These are phyloP conservation scores for Agapornis canus DNA, from an alignment of 2,797 vertebrate genomes.

Conservation along the genomic window DNA sequence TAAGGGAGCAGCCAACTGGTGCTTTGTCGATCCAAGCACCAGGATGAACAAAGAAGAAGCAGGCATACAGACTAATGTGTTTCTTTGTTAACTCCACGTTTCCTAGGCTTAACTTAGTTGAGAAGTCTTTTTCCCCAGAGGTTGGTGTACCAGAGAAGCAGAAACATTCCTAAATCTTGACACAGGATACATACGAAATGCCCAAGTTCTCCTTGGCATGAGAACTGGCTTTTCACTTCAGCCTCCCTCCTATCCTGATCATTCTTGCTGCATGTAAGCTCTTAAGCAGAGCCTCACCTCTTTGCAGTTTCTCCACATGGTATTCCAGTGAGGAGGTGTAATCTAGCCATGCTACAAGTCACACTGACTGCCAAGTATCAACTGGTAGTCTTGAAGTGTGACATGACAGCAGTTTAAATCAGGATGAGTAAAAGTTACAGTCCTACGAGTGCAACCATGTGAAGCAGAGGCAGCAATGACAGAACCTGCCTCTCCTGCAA, in stretches of 20 bases:
- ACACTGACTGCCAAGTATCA: not conserved
- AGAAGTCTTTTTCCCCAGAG: not conserved
- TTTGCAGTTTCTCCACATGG: not conserved
- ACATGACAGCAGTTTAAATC: not conserved
- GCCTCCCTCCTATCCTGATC: not conserved
- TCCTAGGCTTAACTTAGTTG: slow-evolving; percentile 25
- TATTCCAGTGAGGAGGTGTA: not conserved
- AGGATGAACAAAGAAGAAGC: slow-evolving; percentile 20
- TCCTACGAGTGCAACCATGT: not conserved
- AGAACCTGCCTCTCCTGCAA: not conserved
- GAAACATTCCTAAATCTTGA: not conserved
- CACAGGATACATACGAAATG: not conserved
- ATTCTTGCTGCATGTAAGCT: not conserved
- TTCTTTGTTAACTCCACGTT: slow-evolving; percentile 10
- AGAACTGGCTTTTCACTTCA: not conserved
- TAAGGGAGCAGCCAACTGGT: slow-evolving; percentile 31
- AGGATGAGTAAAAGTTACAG: not conserved
- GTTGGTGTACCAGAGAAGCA: not conserved
- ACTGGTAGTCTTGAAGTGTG: not conserved
- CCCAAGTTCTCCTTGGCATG: not conserved
- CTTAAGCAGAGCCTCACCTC: not conserved
- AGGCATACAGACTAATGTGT: not conserved
- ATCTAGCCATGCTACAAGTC: not conserved
- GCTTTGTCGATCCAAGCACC: not conserved
- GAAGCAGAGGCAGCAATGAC: not conserved